phyloP scores from a whole-genome alignment of 2,113 vertebrate species.

The Meles meles region DNA sequence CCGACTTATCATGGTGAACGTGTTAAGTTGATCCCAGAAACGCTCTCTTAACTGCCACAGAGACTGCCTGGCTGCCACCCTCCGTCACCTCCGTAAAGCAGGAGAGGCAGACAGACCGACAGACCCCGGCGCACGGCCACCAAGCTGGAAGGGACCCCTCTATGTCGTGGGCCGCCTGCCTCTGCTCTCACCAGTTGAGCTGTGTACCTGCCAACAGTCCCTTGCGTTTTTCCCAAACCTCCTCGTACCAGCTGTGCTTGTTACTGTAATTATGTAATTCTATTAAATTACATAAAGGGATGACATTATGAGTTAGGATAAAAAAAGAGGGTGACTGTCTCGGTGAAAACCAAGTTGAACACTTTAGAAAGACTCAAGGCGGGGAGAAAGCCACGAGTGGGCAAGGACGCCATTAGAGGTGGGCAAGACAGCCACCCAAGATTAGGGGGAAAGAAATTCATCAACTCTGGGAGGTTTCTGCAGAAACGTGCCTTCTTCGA shows the following conservation, averaged over 20 bases:
- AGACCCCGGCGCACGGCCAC: background rate
- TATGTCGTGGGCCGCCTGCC: background rate
- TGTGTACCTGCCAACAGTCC: slow-evolving; percentile 41
- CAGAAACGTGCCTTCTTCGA: background rate
- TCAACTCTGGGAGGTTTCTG: background rate
- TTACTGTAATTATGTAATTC: slow-evolving; percentile 62
- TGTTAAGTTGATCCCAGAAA: background rate
- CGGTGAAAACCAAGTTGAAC: slow-evolving; percentile 30
- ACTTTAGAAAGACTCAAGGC: background rate
- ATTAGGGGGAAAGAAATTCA: background rate
- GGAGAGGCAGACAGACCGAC: background rate
- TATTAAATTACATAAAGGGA: slow-evolving; percentile 66
- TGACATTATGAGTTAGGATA: slow-evolving; percentile 23
- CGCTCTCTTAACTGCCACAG: background rate
- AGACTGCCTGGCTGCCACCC: background rate
- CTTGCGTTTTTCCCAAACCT: background rate
- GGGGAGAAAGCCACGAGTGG: background rate
- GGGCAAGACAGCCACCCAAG: background rate
- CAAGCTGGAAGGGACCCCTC: background rate
- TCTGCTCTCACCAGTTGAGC: background rate
- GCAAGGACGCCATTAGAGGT: background rate
- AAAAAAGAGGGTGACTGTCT: background rate
- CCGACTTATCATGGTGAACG: background rate
- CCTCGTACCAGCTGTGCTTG: slow-evolving; percentile 51
- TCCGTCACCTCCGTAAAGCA: background rate